Base-by-base conservation (phyloP, 2,888 invertebrate species). In the Osedax fenrisi region DNA sequence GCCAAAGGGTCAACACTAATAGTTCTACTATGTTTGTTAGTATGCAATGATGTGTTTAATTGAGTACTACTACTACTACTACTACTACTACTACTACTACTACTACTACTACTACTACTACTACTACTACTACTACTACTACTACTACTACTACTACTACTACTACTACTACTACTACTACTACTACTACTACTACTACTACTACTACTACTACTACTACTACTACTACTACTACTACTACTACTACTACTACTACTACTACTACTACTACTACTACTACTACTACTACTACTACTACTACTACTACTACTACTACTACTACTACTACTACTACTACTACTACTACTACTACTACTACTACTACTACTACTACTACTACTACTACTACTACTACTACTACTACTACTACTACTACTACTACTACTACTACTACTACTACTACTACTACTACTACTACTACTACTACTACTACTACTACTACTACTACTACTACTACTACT, bases 141-240 rank as follows among this genome's bases (percentile, higher is more conserved):
- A 3, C 68, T 68, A 68, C 68, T 3, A 3, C 68, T 68, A 68
- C 25, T 3, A 3, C 68, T 68, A 68, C 68, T 3, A 3, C 68
- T 68, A 68, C 25, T 3, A 3, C 68, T 3, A 68, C 68, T 21
- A 3, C 68, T 21, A 68, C 68, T 68, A 1, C 68, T 21, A 68
- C 68, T 3, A 3, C 68, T 2, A 68, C 23, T 3, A 68, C 68
- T 68, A 68, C 68, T 68, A 68, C 68, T 3, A 21, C 68, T 68
- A 3, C 68, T 3, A 3, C 68, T 68, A 24, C 68, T 3, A 26
- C 68, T 68, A 24, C 66, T 2, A 22, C 66, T 66, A 22, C 66
- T 2, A 22, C 66, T 66, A 23, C 66, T 2, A 22, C 1, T 66
- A 22, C 2, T 1, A 22, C 56, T 56, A 56, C 56, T 56, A 56